Percentiles rank a stretch among this genome's conserved stretches.
Conservation (phyloP, 2,113 vertebrate species). For the Oreochromis niloticus region DNA sequence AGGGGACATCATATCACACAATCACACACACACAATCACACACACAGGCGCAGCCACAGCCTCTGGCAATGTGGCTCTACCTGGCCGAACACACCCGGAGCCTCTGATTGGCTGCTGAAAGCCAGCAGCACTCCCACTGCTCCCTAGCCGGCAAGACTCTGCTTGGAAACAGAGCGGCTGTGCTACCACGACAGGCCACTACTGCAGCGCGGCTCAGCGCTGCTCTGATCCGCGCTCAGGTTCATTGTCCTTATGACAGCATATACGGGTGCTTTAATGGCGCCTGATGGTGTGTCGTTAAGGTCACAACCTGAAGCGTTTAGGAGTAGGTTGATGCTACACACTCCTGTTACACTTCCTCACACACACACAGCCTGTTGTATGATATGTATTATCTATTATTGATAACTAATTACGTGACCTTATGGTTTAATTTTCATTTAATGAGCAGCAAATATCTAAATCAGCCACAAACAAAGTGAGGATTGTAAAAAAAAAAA, state of each 20-base stretch:
- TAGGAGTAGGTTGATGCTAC: neutral
- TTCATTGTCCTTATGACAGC: neutral
- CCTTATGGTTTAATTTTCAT: neutral
- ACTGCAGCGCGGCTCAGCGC: conserved; percentile 18
- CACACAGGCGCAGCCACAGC: neutral
- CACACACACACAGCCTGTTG: neutral
- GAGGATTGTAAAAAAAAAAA: neutral
- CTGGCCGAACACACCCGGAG: conserved; percentile 64
- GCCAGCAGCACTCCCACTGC: conserved; percentile 34
- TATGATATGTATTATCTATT: neutral
- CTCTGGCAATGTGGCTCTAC: conserved; percentile 55
- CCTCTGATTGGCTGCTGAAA: conserved; percentile 57
- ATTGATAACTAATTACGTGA: neutral
- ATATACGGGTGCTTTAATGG: neutral
- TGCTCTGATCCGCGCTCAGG: neutral
- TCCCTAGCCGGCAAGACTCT: conserved; percentile 63
- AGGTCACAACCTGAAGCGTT: neutral
- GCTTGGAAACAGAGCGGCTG: conserved; percentile 69
- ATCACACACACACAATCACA: neutral
- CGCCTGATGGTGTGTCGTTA: neutral
- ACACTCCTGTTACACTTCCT: neutral
- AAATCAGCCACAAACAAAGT: neutral
- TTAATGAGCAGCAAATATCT: neutral
- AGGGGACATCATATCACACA: conserved; percentile 57
- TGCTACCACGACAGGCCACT: conserved; percentile 37